phyloP scores from a whole-genome alignment of 1,140 invertebrate genomes.

The Micrasema minimum region DNA sequence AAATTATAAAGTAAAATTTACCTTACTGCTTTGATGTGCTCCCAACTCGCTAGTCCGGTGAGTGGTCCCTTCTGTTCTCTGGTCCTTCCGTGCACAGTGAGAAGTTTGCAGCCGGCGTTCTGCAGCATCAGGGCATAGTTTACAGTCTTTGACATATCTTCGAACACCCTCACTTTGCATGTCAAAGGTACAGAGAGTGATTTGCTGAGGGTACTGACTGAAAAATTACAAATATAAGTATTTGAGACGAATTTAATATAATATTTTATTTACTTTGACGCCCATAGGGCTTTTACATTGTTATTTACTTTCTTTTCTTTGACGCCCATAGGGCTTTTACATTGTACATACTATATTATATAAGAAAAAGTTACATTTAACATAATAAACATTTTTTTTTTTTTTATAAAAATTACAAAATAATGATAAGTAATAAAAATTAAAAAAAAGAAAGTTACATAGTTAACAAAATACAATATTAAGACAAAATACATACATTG shows the following conservation, averaged over 20 bases:
- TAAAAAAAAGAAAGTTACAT: too few relatives aligned
- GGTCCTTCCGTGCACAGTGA: constrained; percentile 96
- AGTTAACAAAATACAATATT: too few relatives aligned
- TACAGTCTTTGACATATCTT: constrained; percentile 87
- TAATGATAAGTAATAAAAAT: too few relatives aligned
- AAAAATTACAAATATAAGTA: constrained; percentile 55
- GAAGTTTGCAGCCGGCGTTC: constrained; percentile 88
- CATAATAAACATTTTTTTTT: too few relatives aligned
- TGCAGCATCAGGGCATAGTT: constrained; percentile 95
- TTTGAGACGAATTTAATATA: background rate
- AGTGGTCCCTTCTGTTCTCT: constrained; percentile 94
- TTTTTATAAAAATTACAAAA: too few relatives aligned
- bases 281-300: too few relatives aligned
- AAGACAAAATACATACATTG: too few relatives aligned
- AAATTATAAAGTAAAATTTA: too few relatives aligned
- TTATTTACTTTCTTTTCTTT: too few relatives aligned
- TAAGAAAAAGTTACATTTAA: too few relatives aligned
- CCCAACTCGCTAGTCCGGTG: constrained; percentile 96
- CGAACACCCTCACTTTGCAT: constrained; percentile 95
- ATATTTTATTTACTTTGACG: background rate
- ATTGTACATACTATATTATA: too few relatives aligned
- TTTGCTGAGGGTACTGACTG: constrained; percentile 75
- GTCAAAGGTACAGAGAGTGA: constrained; percentile 88
- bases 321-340: too few relatives aligned
- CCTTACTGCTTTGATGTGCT: constrained; percentile 91